Evolutionary conservation across 2,888 invertebrate genomes (phyloP), one percentile per base, ranked within the genome.

Genomic region (Embidobia sp.): DNA sequence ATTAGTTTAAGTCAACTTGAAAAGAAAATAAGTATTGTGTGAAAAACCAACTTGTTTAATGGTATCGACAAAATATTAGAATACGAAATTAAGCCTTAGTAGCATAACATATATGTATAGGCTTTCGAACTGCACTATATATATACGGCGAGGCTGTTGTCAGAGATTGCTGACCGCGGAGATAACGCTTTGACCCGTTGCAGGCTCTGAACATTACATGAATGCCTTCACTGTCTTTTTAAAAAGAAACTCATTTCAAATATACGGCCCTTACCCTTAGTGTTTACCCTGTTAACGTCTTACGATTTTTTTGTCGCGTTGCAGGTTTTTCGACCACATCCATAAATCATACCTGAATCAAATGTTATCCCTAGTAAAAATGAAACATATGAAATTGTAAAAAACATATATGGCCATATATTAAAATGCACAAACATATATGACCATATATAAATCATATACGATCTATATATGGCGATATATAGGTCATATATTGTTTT

Each of bases 121-220:
- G 51, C 37, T 46, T 49, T 64, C 64, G 63, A 70, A 31, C 19
- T 63, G 59, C 37, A 59, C 48, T 44, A 35, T 61, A 53, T 69
- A 81, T 82, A 84, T 83, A 85, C n/a, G n/a, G 85, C 84, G 80
- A 85, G 83, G 81, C 80, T 81, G 85, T 87, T 87, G 87, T 88
- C 85, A 85, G 84, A 79, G 86, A 85, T 85, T 86, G 85, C 86
- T 88, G 88, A 89, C 88, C 88, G 89, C 87, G 83, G 86, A 88
- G 88, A 89, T 89, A 89, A 88, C 86, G 87, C 85, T 86, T 83
- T 88, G 88, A 89, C 88, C 88, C 88, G 87, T 88, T 87, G 85
- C 85, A 82, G 82, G 82, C 81, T 79, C 77, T 77, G 81, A 82
- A 84, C 81, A 83, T 83, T 83, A 88, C 85, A 87, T 88, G 88